Base-by-base conservation (phyloP, 2,888 invertebrate species). In the Acanthosepion esculentum region DNA sequence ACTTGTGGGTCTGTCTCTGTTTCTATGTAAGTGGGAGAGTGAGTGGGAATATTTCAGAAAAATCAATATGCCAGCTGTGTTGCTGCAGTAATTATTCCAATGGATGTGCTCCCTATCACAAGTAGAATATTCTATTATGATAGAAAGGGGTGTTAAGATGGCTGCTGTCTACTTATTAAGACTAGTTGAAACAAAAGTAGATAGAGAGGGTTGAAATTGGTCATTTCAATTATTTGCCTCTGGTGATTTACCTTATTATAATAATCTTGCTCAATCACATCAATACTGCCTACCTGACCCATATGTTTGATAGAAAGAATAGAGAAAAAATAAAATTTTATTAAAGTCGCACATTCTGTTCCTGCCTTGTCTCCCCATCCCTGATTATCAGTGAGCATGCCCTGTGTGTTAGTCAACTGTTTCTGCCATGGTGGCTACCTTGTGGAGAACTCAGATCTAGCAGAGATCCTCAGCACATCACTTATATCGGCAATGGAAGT, bases 381-480 rank as follows among this genome's bases (percentile, higher is more conserved):
- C 94, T 93, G 29, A 94, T 29, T 23, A 64, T 55, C 94, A 94
- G 94, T 94, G 95, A 95, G 94, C 94, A 95, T 95, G 95, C 95
- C 96, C 94, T 95, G 95, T 95, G 92, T 96, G 93, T 95, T 95
- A 94, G 96, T 95, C 95, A 95, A 96, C 95, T 95, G 95, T 94
- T 95, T 95, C 95, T 96, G 96, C 95, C 95, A 96, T 96, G 96
- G 96, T 95, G 96, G 95, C 94, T 95, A 95, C 95, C 94, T 94
- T 94, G 94, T 95, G 95, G 95, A 95, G 95, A 95, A 95, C 95
- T 91, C 95, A 94, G 94, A 95, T 94, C 94, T 95, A 94, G 94
- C 94, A 26, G 94, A 95, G 48, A 95, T 95, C 94, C 95, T 95
- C 93, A 93, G 95, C n/a, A 92, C 94, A 94, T 95, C 95, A 59